A percentile compares a stretch with the other conserved stretches of the same genome.
Conservation (phyloP, 2,888 invertebrate genomes). For the Xestoiulus laeticollis region DNA sequence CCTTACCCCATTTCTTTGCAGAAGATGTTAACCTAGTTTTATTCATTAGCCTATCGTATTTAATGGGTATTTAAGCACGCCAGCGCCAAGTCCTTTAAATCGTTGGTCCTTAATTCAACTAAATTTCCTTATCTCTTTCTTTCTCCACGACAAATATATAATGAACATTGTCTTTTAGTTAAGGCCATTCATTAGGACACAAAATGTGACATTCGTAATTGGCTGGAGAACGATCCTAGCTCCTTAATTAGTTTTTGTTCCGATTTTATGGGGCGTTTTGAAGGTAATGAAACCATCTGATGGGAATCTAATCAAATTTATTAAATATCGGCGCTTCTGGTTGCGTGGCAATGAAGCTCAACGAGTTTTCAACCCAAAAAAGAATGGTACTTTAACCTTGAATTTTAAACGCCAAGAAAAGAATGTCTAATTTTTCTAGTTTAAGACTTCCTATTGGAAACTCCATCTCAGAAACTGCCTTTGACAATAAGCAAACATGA, state of each 20-base stretch:
- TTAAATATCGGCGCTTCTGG: background rate
- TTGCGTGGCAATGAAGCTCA: background rate
- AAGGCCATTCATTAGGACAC: background rate
- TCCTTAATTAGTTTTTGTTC: conserved; percentile 28
- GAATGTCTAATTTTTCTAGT: too few relatives aligned
- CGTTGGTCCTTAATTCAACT: conserved; percentile 9
- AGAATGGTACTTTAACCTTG: background rate
- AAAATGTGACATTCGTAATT: conserved; percentile 40
- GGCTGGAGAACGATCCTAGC: conserved; percentile 42
- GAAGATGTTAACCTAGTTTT: background rate
- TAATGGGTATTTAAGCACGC: conserved; percentile 35
- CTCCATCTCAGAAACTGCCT: too few relatives aligned
- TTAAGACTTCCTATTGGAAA: too few relatives aligned
- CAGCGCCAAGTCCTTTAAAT: conserved; percentile 1
- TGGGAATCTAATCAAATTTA: conserved; percentile 45
- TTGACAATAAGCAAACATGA: too few relatives aligned
- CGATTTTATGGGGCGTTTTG: conserved; percentile 49
- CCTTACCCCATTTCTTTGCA: background rate
- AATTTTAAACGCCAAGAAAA: background rate
- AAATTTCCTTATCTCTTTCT: conserved; percentile 32
- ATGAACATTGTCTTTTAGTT: conserved; percentile 41
- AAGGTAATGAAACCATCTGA: conserved; percentile 43
- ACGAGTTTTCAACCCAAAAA: background rate
- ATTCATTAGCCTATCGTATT: background rate
- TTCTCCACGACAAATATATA: conserved; percentile 16